Conservation (phyloP, 2,797 vertebrate genomes). For the Typhlichthys subterraneus region DNA sequence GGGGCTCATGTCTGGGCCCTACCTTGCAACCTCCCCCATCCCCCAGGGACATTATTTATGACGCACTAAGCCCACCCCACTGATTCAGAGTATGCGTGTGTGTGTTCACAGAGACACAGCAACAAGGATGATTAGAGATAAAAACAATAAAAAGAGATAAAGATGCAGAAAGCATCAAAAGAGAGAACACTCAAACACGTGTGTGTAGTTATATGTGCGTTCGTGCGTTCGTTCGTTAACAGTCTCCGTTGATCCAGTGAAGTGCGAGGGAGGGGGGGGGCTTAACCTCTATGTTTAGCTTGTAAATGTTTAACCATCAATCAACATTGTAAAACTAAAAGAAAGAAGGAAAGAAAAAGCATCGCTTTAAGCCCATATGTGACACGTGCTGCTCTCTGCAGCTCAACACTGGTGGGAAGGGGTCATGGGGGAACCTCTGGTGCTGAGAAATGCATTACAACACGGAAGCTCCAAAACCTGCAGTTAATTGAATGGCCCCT, state of each 20-base stretch:
- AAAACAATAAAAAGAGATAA: background rate
- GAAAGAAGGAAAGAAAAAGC: background rate
- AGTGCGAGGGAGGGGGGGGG: conserved; percentile 41
- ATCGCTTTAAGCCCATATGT: conserved; percentile 50
- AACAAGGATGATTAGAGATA: background rate
- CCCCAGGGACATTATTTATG: conserved; percentile 51
- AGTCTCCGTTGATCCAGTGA: conserved; percentile 65
- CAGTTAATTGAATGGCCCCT: no score
- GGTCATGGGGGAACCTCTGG: no score
- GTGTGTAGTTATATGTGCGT: no score
- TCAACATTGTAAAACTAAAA: conserved; percentile 71
- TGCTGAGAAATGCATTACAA: no score
- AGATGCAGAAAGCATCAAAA: background rate
- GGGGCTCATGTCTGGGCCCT: conserved; percentile 58
- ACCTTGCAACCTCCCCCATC: conserved; percentile 64
- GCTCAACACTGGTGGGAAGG: conserved; percentile 9
- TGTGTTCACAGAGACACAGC: background rate
- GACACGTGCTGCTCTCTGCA: conserved; percentile 26
- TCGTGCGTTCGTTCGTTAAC: conserved; percentile 8
- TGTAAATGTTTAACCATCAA: conserved; percentile 80
- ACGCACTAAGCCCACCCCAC: conserved; percentile 30
- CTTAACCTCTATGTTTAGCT: conserved; percentile 64
- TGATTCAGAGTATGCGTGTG: conserved; percentile 41
- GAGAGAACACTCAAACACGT: background rate
- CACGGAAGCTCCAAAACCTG: no score